Evolutionary conservation across 2,888 invertebrate species (phyloP).

Genomic region (Mythimna pallens): DNA sequence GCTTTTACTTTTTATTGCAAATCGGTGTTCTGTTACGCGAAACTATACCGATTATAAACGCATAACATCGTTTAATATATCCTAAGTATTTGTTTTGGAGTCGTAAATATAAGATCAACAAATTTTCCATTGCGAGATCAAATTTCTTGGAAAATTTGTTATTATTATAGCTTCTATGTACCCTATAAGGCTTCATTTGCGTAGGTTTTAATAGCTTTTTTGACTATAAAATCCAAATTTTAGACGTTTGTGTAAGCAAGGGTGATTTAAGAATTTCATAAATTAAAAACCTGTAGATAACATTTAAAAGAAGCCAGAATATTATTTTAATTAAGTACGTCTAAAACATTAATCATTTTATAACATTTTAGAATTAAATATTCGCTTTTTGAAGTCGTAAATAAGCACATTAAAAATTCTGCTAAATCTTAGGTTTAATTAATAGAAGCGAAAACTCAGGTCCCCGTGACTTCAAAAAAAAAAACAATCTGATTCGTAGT

Average conservation of each 20-base stretch:
- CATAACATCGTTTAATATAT: slow-evolving; percentile 62
- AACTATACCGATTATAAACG: slow-evolving; percentile 74
- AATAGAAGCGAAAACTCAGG: slow-evolving; percentile 9
- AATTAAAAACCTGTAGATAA: slow-evolving; percentile 5
- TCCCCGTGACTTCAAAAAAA: slow-evolving; percentile 15
- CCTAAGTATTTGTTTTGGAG: slow-evolving; percentile 61
- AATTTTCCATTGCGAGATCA: slow-evolving; percentile 56
- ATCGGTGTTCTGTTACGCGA: slow-evolving; percentile 77
- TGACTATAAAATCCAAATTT: slow-evolving; percentile 21
- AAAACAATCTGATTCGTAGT: slow-evolving; percentile 44
- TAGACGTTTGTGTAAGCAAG: slow-evolving; percentile 22
- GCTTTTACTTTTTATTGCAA: slow-evolving; percentile 80
- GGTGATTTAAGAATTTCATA: slow-evolving; percentile 16
- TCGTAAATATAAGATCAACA: slow-evolving; percentile 56
- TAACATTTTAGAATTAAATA: slow-evolving; percentile 1
- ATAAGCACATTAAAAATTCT: slow-evolving; percentile 17
- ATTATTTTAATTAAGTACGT: slow-evolving; percentile 35
- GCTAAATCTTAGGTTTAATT: slow-evolving; percentile 33
- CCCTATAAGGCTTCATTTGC: slow-evolving; percentile 36
- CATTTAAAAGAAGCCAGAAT: slow-evolving; percentile 15
- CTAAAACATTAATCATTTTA: slow-evolving; percentile 25
- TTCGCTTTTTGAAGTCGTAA: slow-evolving; percentile 15
- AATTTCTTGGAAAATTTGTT: slow-evolving; percentile 55
- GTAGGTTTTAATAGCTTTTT: slow-evolving; percentile 39
- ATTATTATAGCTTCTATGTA: slow-evolving; percentile 35